Base-by-base conservation (phyloP, 1,140 invertebrate genomes). In the Parasteatoda tepidariorum region DNA sequence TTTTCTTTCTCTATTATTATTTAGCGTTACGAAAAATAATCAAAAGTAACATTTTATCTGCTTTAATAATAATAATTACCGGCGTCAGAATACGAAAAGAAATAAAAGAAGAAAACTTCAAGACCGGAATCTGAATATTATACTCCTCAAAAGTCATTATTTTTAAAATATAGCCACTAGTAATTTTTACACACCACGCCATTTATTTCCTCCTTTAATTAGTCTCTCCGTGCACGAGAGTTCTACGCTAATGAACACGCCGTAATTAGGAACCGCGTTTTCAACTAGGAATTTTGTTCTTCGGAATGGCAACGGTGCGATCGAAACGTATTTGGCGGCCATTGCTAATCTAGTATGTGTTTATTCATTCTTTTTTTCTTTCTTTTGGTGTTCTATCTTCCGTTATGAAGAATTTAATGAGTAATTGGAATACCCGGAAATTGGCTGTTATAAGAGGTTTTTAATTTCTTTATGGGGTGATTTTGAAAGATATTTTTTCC, bases 401-500 rank as follows among this genome's bases (percentile, higher is more conserved):
- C 55, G 59, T 75, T 38, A 62, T 75, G 38, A 24, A 54, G 34
- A 26, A 18, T 13, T 15, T 78, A 78, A 78, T 78, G 74, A 78
- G 74, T 76, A 62, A 64, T 76, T 64, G 57, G 73, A 48, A 48
- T 54, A 9, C 74, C n/a, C 11, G 74, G 74, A 78, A 78, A 78
- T 78, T 78, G 74, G 74, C 74, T 78, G 62, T 55, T 78, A 54
- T 78, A 66, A 78, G 74, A 66, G 74, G 61, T 34, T 66, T 78
- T 66, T 78, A 78, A 78, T 78, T 64, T 78, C 74, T 66, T 78
- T 66, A 78, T 66, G 74, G 41, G 38, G 59, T 24, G 34, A 61
- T 75, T 61, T 75, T 18, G 57, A 22, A 11, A 38, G 31, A 28
- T 62, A 28, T 30, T 75, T 75, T 75, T 41, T 4, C 26, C 62